Percentiles rank a stretch among this genome's conserved stretches.
phyloP scores from a whole-genome alignment of 2,113 vertebrate species.

The Nothoprocta pentlandii region DNA sequence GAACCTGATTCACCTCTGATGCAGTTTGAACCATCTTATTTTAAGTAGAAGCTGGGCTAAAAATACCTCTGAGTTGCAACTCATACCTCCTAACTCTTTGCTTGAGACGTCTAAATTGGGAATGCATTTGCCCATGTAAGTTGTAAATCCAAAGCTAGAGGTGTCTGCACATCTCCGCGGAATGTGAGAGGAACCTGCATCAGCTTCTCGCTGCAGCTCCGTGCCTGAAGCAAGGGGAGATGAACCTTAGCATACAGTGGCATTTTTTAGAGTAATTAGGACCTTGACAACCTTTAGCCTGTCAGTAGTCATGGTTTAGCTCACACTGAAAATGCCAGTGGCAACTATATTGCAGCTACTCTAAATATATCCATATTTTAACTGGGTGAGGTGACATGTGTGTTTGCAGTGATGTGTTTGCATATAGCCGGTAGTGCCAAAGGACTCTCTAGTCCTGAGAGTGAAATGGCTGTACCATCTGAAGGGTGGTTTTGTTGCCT shows the following conservation, averaged over 20 bases:
- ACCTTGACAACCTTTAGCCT: constrained; percentile 44
- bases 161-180: neutral
- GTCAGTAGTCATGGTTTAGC: constrained; percentile 24
- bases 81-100: neutral
- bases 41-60: neutral
- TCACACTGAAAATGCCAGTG: constrained; percentile 33
- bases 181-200: neutral
- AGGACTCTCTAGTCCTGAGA: neutral
- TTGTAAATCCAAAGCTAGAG: neutral
- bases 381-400: constrained; percentile 16
- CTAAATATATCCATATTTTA: constrained; percentile 48
- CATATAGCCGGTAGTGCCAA: neutral
- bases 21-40: neutral
- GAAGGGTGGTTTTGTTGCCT: constrained; percentile 24
- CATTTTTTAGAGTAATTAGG: constrained; percentile 53
- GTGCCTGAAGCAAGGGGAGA: constrained; percentile 7
- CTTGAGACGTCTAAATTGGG: rapidly evolving
- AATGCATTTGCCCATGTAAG: neutral
- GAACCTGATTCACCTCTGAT: neutral
- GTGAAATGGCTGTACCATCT: neutral
- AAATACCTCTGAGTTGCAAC: neutral
- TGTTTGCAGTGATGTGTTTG: constrained; percentile 23
- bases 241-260: neutral
- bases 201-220: neutral
- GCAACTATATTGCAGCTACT: constrained; percentile 4